These are phyloP conservation scores for Proisotoma minuta DNA, from an alignment of 2,888 invertebrate species.

Conservation along the genomic window DNA sequence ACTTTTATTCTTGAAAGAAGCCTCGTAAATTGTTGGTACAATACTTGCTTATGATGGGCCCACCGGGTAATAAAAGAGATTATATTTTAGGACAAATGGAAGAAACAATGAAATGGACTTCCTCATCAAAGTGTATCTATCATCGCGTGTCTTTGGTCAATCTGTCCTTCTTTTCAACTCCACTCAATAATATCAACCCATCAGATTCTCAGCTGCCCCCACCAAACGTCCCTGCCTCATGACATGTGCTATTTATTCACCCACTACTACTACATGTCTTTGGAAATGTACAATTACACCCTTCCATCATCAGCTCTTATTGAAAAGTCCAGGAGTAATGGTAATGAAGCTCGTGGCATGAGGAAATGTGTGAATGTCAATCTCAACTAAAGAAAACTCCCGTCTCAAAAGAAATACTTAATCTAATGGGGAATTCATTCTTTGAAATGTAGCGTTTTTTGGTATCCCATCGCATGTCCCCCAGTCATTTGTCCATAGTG, in stretches of 20 bases:
- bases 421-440: not conserved
- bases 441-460: not conserved
- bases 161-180: slow-evolving; percentile 27
- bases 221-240: not conserved
- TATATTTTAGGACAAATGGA: slow-evolving; percentile 19
- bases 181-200: not conserved
- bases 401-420: not conserved
- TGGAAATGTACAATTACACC: too few species aligned
- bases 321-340: too few species aligned
- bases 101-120: slow-evolving; percentile 35
- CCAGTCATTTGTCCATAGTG: slow-evolving; percentile 16
- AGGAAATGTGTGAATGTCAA: not conserved
- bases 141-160: slow-evolving; percentile 35
- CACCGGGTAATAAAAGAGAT: too few species aligned
- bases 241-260: not conserved
- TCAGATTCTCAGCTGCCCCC: not conserved
- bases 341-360: too few species aligned
- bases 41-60: too few species aligned
- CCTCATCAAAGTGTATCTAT: slow-evolving; percentile 41
- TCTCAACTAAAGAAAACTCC: not conserved
- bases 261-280: slow-evolving; percentile 1
- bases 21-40: too few species aligned
- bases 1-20: too few species aligned
- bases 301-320: too few species aligned
- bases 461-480: slow-evolving; percentile 12